Conservation (phyloP, 2,113 vertebrate genomes). For the human (Homo sapiens) region GRCh38 chr13:109845501-109846000, state of each 20-base stretch:
- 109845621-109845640: background rate
- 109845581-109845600: background rate
- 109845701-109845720: background rate
- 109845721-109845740: background rate
- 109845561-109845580: too few relatives aligned
- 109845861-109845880: background rate
- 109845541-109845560: accelerated
- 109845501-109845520: background rate
- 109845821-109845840: background rate
- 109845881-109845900: background rate
- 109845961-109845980: too few relatives aligned
- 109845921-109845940: background rate
- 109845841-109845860: background rate
- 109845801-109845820: background rate
- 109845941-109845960: background rate
- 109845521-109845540: background rate
- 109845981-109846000: background rate
- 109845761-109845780: background rate
- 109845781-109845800: background rate
- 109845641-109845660: background rate
- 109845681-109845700: background rate
- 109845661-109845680: background rate
- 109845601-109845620: background rate
- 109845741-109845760: background rate
- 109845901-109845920: background rate